These are phyloP conservation scores for Caranx melampygus DNA, from an alignment of 2,113 vertebrate species.

Conservation along the genomic window DNA sequence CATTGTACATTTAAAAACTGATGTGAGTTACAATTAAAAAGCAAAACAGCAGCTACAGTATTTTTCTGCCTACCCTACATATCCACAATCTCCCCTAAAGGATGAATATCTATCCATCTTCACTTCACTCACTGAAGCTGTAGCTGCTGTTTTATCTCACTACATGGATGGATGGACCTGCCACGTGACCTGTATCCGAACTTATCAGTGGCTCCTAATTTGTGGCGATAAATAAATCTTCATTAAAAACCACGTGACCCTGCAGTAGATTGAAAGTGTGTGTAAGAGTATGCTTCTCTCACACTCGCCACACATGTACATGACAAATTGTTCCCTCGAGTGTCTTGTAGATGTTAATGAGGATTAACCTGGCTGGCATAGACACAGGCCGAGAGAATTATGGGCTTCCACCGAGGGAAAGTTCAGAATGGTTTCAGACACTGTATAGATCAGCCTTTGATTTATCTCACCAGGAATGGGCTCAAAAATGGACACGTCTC, in stretches of 20 bases:
- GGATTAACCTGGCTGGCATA: slow-evolving; percentile 61
- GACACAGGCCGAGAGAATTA: slow-evolving; percentile 17
- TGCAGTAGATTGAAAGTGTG: slow-evolving; percentile 16
- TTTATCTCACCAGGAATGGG: slow-evolving; percentile 40
- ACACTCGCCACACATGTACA: slow-evolving; percentile 30
- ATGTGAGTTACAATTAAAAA: background rate
- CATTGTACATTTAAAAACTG: background rate
- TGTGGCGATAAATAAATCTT: slow-evolving; percentile 13
- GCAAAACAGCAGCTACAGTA: too few species aligned
- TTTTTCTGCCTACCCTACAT: background rate
- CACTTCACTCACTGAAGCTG: background rate
- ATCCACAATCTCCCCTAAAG: background rate
- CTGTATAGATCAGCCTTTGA: slow-evolving; percentile 23
- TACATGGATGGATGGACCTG: background rate
- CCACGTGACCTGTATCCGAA: slow-evolving; percentile 21
- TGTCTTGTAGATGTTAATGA: slow-evolving; percentile 63
- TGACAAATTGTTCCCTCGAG: slow-evolving; percentile 58
- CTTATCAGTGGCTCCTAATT: slow-evolving; percentile 21
- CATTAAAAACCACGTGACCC: slow-evolving; percentile 6
- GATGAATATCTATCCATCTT: background rate
- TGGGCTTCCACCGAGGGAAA: slow-evolving; percentile 4
- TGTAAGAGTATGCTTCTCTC: slow-evolving; percentile 1
- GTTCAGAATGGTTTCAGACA: slow-evolving; percentile 35
- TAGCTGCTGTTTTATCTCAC: slow-evolving; percentile 15
- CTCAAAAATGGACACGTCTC: slow-evolving; percentile 37